phyloP scores from a whole-genome alignment of 2,113 vertebrate genomes.

The Rattus rattus region DNA sequence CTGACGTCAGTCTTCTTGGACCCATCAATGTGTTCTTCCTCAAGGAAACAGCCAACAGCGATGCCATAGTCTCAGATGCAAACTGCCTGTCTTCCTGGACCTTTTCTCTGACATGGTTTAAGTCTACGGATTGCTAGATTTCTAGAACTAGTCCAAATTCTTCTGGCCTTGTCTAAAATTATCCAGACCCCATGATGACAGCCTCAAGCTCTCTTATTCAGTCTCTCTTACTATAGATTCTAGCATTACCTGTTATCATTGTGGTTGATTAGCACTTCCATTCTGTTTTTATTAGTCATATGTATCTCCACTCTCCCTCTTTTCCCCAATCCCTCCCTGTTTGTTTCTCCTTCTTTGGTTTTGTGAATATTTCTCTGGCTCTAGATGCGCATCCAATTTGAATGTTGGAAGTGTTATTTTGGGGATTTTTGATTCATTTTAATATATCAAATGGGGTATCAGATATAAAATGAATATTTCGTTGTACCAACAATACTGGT shows the following conservation, averaged over 20 bases:
- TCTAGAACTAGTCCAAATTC: not conserved
- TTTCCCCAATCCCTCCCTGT: not conserved
- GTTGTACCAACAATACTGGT: not conserved
- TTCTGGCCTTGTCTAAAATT: not conserved
- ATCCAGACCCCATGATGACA: not conserved
- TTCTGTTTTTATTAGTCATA: not conserved
- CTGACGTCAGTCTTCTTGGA: not conserved
- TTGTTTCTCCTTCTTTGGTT: not conserved
- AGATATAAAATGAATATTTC: not conserved
- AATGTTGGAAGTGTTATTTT: not conserved
- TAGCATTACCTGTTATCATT: not conserved
- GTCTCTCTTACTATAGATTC: slow-evolving; percentile 11
- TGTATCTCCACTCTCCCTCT: not conserved
- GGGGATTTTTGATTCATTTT: not conserved
- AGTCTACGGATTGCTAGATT: not conserved
- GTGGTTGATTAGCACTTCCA: not conserved
- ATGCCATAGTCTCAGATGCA: not conserved
- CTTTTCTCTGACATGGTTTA: not conserved
- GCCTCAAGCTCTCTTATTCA: not conserved
- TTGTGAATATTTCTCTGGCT: not conserved
- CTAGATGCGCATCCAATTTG: not conserved
- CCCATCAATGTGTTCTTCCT: not conserved
- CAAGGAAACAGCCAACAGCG: not conserved
- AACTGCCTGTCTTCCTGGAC: not conserved
- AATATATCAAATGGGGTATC: not conserved